phyloP scores from a whole-genome alignment of 2,888 invertebrate genomes.

The Dolichopus griseipennis region DNA sequence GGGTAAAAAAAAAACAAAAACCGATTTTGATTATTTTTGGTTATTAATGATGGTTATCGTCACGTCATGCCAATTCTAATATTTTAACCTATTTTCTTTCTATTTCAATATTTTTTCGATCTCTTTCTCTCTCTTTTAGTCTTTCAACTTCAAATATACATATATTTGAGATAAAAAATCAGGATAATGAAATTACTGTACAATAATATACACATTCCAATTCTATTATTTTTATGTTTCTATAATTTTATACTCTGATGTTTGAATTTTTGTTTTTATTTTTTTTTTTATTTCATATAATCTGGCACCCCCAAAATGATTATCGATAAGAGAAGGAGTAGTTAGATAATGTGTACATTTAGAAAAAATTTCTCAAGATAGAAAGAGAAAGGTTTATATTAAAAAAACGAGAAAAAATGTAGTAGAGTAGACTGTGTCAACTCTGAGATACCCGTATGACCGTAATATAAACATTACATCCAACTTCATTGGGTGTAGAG shows the following conservation, averaged over 20 bases:
- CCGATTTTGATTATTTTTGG: not conserved
- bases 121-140: too few species aligned
- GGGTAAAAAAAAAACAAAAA: not conserved
- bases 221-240: not conserved
- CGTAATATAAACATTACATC: too few species aligned
- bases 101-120: not conserved
- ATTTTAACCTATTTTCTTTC: not conserved
- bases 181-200: not conserved
- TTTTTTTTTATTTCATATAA: too few species aligned
- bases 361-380: too few species aligned
- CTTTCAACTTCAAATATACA: not conserved
- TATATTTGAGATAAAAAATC: not conserved
- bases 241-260: not conserved
- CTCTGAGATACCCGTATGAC: too few species aligned
- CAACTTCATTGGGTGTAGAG: too few species aligned
- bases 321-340: not conserved
- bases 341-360: too few species aligned
- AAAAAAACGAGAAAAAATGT: too few species aligned
- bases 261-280: not conserved
- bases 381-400: not conserved
- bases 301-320: not conserved
- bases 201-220: not conserved
- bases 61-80: slow-evolving; percentile 1
- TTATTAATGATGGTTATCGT: slow-evolving; percentile 4
- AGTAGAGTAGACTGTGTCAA: too few species aligned